Percentiles rank a stretch among this genome's conserved stretches.
Conservation (phyloP, 2,113 vertebrate species). For the Chamaea fasciata region DNA sequence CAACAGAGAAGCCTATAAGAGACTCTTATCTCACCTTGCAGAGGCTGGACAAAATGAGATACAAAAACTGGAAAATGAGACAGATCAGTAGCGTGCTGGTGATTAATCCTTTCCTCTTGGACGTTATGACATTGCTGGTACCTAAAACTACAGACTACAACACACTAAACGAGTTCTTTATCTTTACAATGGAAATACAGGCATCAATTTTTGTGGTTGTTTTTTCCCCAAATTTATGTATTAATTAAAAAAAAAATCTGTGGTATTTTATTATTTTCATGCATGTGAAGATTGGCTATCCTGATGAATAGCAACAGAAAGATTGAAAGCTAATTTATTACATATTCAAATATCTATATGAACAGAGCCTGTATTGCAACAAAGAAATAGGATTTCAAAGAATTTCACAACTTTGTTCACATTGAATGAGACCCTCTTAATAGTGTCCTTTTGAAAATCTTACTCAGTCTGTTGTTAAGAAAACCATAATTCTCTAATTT, state of each 20-base stretch:
- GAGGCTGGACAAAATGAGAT: slow-evolving; percentile 88
- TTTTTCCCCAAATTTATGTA: background rate
- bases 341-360: background rate
- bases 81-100: background rate
- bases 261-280: background rate
- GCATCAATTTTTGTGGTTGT: background rate
- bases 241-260: background rate
- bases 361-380: background rate
- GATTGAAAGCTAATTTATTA: background rate
- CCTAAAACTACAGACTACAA: background rate
- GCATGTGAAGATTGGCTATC: background rate
- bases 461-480: background rate
- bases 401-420: background rate
- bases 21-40: slow-evolving; percentile 83
- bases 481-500: background rate
- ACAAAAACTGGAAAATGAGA: slow-evolving; percentile 80
- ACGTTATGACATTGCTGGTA: background rate
- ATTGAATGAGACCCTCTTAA: background rate
- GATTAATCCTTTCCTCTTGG: background rate
- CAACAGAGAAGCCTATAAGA: slow-evolving; percentile 86
- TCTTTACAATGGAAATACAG: background rate
- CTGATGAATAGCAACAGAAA: background rate
- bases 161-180: background rate
- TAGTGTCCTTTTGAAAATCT: background rate
- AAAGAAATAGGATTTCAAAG: background rate